Percentiles rank a stretch among this genome's conserved stretches.
These are phyloP conservation scores for Theretra japonica DNA, from an alignment of 2,888 invertebrate species.

Conservation along the genomic window DNA sequence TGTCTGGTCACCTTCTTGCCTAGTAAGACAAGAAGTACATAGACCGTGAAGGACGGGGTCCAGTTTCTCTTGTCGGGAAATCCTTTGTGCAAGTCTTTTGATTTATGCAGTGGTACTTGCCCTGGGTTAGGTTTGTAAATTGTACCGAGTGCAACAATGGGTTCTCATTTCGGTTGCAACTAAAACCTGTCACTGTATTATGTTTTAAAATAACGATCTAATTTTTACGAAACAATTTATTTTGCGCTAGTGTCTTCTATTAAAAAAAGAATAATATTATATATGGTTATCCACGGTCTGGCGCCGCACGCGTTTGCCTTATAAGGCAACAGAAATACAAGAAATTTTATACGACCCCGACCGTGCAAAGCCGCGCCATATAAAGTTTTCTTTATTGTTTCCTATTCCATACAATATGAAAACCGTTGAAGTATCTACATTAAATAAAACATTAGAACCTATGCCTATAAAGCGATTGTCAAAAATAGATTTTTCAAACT, in stretches of 20 bases:
- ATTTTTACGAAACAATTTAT: not conserved
- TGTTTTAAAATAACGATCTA: too few relatives aligned
- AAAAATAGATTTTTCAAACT: too few relatives aligned
- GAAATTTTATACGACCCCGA: slow-evolving; percentile 72
- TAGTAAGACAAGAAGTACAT: too few relatives aligned
- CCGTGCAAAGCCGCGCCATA: slow-evolving; percentile 64
- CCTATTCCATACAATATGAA: slow-evolving; percentile 43
- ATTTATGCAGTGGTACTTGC: too few relatives aligned
- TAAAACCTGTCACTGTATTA: too few relatives aligned
- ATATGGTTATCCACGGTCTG: slow-evolving; percentile 25
- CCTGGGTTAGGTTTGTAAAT: too few relatives aligned
- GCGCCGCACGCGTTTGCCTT: slow-evolving; percentile 73
- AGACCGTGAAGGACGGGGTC: too few relatives aligned
- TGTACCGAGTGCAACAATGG: too few relatives aligned
- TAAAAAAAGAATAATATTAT: not conserved
- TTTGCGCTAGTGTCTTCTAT: not conserved
- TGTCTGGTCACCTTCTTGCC: too few relatives aligned
- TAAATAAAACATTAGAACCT: not conserved
- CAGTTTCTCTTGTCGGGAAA: too few relatives aligned
- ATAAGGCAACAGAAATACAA: slow-evolving; percentile 76
- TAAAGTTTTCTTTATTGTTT: slow-evolving; percentile 71
- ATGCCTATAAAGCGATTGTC: not conserved
- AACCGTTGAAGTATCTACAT: not conserved
- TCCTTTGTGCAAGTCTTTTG: too few relatives aligned
- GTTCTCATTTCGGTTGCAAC: too few relatives aligned